Conservation (phyloP, 2,113 vertebrate species). For the Corydoras sp. region DNA sequence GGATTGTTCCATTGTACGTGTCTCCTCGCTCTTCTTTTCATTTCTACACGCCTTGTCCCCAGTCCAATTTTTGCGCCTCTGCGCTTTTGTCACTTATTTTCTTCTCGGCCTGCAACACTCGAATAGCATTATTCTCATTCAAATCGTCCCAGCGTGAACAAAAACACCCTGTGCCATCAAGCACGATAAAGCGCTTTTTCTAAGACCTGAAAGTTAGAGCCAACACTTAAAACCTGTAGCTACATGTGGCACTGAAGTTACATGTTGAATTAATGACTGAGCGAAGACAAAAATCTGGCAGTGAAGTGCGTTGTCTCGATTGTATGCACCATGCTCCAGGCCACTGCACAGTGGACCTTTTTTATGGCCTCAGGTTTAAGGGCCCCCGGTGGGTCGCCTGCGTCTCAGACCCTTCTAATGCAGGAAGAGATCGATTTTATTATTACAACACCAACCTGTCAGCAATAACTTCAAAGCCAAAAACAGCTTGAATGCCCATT, state of each 20-base stretch:
- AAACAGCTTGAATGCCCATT: constrained; percentile 51
- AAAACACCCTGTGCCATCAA: constrained; percentile 77
- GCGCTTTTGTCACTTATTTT: constrained; percentile 91
- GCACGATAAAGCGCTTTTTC: constrained; percentile 60
- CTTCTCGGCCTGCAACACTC: constrained; percentile 90
- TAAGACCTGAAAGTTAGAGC: constrained; percentile 28
- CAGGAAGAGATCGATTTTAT: constrained; percentile 51
- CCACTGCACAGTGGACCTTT: constrained; percentile 12
- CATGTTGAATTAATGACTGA: background rate
- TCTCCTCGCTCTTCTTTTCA: constrained; percentile 85
- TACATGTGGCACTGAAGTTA: constrained; percentile 4
- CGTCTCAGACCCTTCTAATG: constrained; percentile 36
- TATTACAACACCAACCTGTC: constrained; percentile 55
- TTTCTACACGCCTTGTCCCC: constrained; percentile 89
- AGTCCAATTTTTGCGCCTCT: constrained; percentile 89
- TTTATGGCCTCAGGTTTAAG: constrained; percentile 32
- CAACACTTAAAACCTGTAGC: constrained; percentile 11
- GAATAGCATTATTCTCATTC: constrained; percentile 94
- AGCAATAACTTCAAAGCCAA: constrained; percentile 56
- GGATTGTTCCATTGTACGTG: constrained; percentile 95
- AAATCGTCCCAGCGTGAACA: constrained; percentile 92
- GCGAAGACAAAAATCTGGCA: background rate
- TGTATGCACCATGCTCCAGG: background rate
- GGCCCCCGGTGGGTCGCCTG: constrained; percentile 25
- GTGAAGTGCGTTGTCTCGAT: background rate